Conservation (phyloP, 1,140 invertebrate species). For the Cydia fagiglandana region DNA sequence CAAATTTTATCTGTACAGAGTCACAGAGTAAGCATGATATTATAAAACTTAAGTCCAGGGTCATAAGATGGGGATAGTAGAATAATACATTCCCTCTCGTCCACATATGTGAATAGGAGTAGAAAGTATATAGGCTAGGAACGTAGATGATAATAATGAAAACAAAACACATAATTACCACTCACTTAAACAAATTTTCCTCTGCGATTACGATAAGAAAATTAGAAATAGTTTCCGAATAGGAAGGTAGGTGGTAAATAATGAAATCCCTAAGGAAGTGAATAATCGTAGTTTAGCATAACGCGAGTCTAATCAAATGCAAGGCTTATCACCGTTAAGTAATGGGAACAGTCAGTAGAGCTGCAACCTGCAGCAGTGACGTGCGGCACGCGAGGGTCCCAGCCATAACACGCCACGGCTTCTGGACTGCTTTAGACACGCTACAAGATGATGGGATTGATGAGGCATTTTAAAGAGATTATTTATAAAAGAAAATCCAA, state of each 20-base stretch:
- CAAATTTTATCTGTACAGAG: too few species aligned
- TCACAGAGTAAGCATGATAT: too few species aligned
- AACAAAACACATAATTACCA: background rate
- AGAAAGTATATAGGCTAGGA: background rate
- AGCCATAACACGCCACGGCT: background rate
- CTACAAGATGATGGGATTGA: background rate
- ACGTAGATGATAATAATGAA: background rate
- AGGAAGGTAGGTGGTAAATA: background rate
- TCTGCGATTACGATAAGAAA: too few species aligned
- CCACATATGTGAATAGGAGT: background rate
- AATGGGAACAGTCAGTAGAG: conserved; percentile 41
- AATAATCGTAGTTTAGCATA: conserved; percentile 17
- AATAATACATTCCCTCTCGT: too few species aligned
- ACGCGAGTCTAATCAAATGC: background rate
- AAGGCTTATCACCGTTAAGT: conserved; percentile 32
- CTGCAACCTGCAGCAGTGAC: conserved; percentile 41
- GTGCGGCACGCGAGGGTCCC: conserved; percentile 48
- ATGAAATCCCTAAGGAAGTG: conserved; percentile 9
- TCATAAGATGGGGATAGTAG: too few species aligned
- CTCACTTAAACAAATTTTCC: too few species aligned
- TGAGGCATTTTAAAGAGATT: background rate
- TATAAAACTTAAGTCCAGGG: too few species aligned
- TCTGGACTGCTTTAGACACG: background rate
- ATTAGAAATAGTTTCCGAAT: background rate
- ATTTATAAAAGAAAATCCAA: too few species aligned